phyloP scores from a whole-genome alignment of 2,113 vertebrate genomes.

The Ardeotis arabs region DNA sequence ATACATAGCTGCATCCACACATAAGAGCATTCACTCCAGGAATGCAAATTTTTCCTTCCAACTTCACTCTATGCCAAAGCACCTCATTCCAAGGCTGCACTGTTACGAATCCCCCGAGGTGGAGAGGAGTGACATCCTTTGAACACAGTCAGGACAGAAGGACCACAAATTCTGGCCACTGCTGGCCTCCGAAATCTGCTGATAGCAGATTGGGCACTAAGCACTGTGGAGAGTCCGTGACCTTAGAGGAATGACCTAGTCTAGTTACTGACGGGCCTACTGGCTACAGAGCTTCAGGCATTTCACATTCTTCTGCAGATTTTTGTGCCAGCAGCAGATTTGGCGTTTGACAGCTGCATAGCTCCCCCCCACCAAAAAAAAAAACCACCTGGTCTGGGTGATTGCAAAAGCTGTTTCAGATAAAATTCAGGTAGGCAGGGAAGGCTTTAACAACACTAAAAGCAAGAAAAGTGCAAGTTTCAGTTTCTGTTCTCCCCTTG shows the following conservation, averaged over 20 bases:
- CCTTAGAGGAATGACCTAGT: not conserved
- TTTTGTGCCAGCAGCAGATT: not conserved
- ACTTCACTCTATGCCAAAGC: not conserved
- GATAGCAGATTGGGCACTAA: not conserved
- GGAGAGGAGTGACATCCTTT: not conserved
- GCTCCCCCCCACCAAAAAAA: too few species aligned
- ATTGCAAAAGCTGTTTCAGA: not conserved
- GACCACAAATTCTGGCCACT: not conserved
- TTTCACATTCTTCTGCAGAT: not conserved
- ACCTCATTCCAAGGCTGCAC: not conserved
- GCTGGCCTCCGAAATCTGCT: not conserved
- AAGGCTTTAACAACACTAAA: not conserved
- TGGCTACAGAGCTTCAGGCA: not conserved
- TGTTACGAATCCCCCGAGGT: not conserved
- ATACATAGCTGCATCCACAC: not conserved
- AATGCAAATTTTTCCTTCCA: not conserved
- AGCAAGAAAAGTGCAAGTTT: not conserved
- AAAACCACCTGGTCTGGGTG: not conserved
- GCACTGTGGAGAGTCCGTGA: not conserved
- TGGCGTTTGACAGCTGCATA: not conserved
- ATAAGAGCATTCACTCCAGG: not conserved
- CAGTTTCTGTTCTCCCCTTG: not conserved
- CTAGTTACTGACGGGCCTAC: not conserved
- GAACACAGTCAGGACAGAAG: not conserved
- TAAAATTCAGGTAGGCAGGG: not conserved